Percentiles rank a stretch among this genome's conserved stretches.
Conservation (phyloP, 1,140 invertebrate genomes). For the Holcopasites calliopsidis region DNA sequence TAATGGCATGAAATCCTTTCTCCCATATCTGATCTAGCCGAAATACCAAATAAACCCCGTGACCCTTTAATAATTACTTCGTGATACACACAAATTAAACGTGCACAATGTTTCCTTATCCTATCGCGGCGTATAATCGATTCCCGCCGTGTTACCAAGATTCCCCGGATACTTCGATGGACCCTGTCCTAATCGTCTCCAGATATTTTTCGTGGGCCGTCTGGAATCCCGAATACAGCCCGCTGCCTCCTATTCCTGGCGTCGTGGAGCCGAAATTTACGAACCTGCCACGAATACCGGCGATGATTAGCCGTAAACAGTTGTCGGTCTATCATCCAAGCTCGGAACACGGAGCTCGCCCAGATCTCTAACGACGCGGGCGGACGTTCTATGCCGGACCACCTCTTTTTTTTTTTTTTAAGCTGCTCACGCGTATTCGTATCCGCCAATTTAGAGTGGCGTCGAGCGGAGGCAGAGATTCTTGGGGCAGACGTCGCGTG, state of each 20-base stretch:
- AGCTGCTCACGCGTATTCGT: conserved; percentile 16
- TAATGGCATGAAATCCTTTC: neutral
- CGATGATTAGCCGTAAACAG: conserved; percentile 20
- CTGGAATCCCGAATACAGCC: neutral
- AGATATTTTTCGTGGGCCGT: neutral
- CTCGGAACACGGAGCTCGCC: neutral
- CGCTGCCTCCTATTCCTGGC: too few relatives aligned
- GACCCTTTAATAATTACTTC: too few relatives aligned
- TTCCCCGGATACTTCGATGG: too few relatives aligned
- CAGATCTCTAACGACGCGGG: neutral
- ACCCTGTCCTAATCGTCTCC: neutral
- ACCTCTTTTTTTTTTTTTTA: neutral
- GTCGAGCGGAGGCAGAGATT: conserved; percentile 9
- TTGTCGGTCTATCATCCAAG: neutral
- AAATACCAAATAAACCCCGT: neutral
- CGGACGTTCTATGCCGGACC: neutral
- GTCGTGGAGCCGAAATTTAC: conserved; percentile 2
- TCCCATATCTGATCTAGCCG: neutral
- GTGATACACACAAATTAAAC: neutral
- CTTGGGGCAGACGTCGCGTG: conserved; percentile 61
- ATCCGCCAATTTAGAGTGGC: conserved; percentile 45
- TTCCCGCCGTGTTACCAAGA: too few relatives aligned
- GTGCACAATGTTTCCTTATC: neutral
- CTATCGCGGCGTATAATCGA: too few relatives aligned
- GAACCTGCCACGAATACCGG: conserved; percentile 6